Evolutionary conservation across 1,140 invertebrate species (phyloP), one percentile per base, ranked within the genome.

Genomic region (Tyrophagus putrescentiae): DNA sequence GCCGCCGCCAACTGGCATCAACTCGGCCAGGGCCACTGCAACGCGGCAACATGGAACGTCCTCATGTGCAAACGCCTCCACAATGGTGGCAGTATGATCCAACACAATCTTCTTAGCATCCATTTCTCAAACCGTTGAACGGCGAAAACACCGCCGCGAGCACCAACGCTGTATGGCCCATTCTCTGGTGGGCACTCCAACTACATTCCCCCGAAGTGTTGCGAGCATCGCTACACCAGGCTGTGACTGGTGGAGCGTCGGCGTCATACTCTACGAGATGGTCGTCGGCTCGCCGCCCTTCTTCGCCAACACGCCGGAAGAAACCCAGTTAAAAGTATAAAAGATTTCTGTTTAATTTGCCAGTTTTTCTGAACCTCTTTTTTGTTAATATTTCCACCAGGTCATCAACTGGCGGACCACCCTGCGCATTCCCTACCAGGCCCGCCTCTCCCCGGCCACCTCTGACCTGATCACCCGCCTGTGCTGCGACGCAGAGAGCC

Each of bases 241-340:
- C 5, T 98, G 95, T 74, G 95, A 98, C 76, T 99, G 95, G 92
- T 99, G 95, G 95, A 95, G 90, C 69, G 93, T 98, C 23, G 92
- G 92, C 32, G 93, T 99, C 9, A 99, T 99, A 67, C 75, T 98
- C 11, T 99, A 96, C 70, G 96, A 99, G 75, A 99, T 99, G 96
- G 75, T 98, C 48, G 88, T 98, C 21, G 95, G 95, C 4, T 88
- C 89, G 62, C 93, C 94, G 56, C 95, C 95, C 4, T 99, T 99
- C 74, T 78, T 91, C 64, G 93, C 94, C 11, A 82, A 83, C 67
- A 85, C 85, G 41, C 89, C 95, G 1, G 83, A 84, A 27, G 93
- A 98, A 75, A 99, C 93, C 33, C 94, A 98, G 72, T 83, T 84
- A 67, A 98, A 97, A 82, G 93, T 96, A 71, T 32, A n/a, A n/a